Evolutionary conservation across 2,888 invertebrate species (phyloP).

Genomic region (Alloscopus bannaensis): DNA sequence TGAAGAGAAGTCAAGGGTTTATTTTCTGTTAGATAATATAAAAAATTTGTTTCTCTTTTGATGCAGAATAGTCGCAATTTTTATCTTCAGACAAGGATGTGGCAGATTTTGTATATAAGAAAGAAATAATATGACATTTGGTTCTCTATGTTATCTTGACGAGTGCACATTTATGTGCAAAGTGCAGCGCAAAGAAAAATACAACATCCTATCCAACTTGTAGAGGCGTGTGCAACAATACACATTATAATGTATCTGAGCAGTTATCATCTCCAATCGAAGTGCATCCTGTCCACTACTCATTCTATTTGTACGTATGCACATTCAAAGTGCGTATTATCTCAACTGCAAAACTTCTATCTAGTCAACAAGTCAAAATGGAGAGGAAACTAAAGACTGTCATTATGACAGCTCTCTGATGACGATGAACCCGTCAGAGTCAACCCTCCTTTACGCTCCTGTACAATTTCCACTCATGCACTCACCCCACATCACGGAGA

Average conservation of each 20-base stretch:
- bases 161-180: slow-evolving; percentile 1
- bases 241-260: no score
- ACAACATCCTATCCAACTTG: slow-evolving; percentile 25
- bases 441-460: background rate
- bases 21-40: slow-evolving; percentile 24
- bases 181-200: background rate
- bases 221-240: background rate
- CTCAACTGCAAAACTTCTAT: background rate
- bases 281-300: no score
- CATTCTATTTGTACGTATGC: no score
- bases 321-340: no score
- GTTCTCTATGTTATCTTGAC: slow-evolving; percentile 12
- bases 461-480: background rate
- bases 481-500: no score
- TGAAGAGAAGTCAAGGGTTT: background rate
- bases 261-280: no score
- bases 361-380: background rate
- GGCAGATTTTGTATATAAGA: slow-evolving; percentile 17
- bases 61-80: slow-evolving; percentile 29
- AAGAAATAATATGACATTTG: slow-evolving; percentile 18
- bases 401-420: no score
- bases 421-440: background rate
- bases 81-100: slow-evolving; percentile 20
- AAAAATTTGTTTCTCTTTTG: slow-evolving; percentile 5
- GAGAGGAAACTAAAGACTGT: slow-evolving; percentile 25